Conservation (phyloP, 2,113 vertebrate genomes). For the Strigops habroptila region DNA sequence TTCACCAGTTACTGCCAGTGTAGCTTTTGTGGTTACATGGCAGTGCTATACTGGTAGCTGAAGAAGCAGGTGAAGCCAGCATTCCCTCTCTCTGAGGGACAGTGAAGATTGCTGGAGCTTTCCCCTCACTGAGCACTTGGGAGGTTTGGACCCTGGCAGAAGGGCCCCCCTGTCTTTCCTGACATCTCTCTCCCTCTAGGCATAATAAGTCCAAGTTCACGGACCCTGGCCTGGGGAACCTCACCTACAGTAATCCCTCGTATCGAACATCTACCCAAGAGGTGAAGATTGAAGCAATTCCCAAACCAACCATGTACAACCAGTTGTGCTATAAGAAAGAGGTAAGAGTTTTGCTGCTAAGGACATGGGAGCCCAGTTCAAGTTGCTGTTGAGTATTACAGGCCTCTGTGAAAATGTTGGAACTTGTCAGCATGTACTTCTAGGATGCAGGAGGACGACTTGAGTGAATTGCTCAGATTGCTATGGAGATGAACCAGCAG, state of each 20-base stretch:
- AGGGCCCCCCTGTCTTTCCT: not conserved
- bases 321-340: constrained; percentile 97
- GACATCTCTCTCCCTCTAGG: constrained; percentile 70
- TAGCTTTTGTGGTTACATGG: not conserved
- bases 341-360: constrained; percentile 70
- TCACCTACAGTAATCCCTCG: constrained; percentile 97
- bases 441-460: not conserved
- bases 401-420: not conserved
- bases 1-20: not conserved
- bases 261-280: constrained; percentile 97
- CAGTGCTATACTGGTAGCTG: not conserved
- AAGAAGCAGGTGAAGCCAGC: not conserved
- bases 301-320: constrained; percentile 93
- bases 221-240: constrained; percentile 88
- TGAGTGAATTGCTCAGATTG: not conserved
- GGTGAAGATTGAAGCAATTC: constrained; percentile 93
- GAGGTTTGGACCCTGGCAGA: not conserved
- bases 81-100: not conserved
- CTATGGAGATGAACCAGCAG: not conserved
- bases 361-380: not conserved
- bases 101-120: not conserved
- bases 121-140: not conserved
- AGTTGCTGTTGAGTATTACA: not conserved
- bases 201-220: constrained; percentile 95
- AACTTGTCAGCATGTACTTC: not conserved